Percentiles rank a stretch among this genome's conserved stretches.
phyloP scores from a whole-genome alignment of 2,797 vertebrate genomes.

The Rhinella marina region DNA sequence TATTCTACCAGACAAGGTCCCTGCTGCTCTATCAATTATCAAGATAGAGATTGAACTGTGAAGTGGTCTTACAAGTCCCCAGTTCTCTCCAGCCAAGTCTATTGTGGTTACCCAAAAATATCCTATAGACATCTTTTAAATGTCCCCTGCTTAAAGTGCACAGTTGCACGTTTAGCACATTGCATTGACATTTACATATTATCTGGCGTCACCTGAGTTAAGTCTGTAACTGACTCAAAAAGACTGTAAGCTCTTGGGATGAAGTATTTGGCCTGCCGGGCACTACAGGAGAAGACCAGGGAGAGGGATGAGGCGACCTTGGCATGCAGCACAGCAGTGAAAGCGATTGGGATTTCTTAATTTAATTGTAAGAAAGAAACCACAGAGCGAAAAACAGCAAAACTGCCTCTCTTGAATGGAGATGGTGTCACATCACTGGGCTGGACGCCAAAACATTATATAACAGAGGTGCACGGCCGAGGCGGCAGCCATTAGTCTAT shows the following conservation, averaged over 20 bases:
- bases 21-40: too few species aligned
- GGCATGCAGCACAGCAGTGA: not conserved
- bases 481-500: not conserved
- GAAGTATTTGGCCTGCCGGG: not conserved
- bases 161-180: not conserved
- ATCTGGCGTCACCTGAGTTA: not conserved
- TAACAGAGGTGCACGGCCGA: not conserved
- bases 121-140: not conserved
- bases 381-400: slow-evolving; percentile 2
- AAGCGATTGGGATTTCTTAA: slow-evolving; percentile 8
- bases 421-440: not conserved
- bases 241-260: slow-evolving; percentile 26
- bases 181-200: not conserved
- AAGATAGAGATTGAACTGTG: too few species aligned
- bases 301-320: slow-evolving; percentile 9
- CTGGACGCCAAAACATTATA: slow-evolving; percentile 3
- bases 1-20: too few species aligned
- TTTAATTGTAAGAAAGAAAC: slow-evolving; percentile 19
- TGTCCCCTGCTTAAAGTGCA: not conserved
- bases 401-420: not conserved
- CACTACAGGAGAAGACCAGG: not conserved
- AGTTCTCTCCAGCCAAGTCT: not conserved
- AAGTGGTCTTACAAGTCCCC: too few species aligned
- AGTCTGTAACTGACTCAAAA: not conserved
- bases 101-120: not conserved